phyloP scores from a whole-genome alignment of 2,888 invertebrate genomes.

The Sclerodermus sp. region DNA sequence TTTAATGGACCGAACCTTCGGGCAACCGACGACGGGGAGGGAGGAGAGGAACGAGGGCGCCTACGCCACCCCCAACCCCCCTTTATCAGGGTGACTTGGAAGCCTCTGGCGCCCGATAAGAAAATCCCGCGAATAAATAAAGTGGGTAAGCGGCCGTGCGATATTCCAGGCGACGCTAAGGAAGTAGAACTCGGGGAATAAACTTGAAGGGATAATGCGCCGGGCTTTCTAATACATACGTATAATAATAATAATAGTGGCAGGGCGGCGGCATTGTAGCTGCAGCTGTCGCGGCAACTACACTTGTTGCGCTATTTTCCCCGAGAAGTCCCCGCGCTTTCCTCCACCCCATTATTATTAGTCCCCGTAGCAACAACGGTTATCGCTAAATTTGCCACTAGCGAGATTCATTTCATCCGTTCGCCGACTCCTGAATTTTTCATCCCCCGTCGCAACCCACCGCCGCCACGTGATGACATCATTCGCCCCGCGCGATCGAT shows the following conservation, averaged over 20 bases:
- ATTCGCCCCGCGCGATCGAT: constrained; percentile 6
- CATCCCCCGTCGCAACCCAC: neutral
- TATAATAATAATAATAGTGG: constrained; percentile 9
- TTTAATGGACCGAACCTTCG: too few species aligned
- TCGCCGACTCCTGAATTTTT: constrained; percentile 20
- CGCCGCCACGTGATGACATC: constrained; percentile 5
- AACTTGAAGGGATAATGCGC: constrained; percentile 23
- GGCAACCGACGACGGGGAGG: too few species aligned
- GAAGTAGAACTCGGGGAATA: constrained; percentile 19
- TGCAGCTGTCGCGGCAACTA: constrained; percentile 23
- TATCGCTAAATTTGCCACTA: constrained; percentile 14
- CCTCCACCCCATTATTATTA: constrained; percentile 20
- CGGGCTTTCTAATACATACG: constrained; percentile 22
- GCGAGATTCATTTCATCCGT: constrained; percentile 17
- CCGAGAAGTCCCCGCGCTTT: neutral
- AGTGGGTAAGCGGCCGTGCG: neutral
- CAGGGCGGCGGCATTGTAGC: constrained; percentile 7
- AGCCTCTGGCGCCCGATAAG: constrained; percentile 9
- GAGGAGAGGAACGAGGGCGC: too few species aligned
- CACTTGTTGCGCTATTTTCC: constrained; percentile 37
- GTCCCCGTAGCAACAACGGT: constrained; percentile 6
- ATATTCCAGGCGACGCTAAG: constrained; percentile 7
- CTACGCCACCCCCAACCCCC: too few species aligned
- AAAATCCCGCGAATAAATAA: constrained; percentile 19
- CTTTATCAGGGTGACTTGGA: too few species aligned